These are phyloP conservation scores for Thymelicus sylvestris DNA, from an alignment of 2,888 invertebrate genomes.

Conservation along the genomic window DNA sequence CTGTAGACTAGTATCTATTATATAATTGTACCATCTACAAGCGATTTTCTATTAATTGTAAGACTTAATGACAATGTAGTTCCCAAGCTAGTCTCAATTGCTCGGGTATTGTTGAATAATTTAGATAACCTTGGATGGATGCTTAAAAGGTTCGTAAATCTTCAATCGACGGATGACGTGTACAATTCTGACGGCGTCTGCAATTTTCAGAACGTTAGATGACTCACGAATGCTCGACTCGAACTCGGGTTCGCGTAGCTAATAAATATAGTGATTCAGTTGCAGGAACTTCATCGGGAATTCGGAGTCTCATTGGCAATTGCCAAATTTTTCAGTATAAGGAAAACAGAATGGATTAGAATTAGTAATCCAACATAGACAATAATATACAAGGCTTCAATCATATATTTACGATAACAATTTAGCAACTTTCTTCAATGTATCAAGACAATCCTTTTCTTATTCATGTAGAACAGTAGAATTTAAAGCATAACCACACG, in stretches of 20 bases:
- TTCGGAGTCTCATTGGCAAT: neutral
- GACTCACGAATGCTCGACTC: neutral
- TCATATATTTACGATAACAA: no score
- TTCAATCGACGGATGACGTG: conserved; percentile 25
- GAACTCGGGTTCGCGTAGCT: neutral
- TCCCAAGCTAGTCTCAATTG: conserved; percentile 3
- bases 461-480: no score
- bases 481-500: no score
- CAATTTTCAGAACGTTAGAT: conserved; percentile 10
- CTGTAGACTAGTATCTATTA: no score
- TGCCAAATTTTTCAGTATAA: neutral
- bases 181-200: neutral
- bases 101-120: neutral
- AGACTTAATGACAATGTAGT: neutral
- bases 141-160: neutral
- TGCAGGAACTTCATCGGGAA: neutral
- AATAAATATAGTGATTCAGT: conserved; percentile 1
- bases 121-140: conserved; percentile 17
- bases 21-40: no score
- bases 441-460: no score
- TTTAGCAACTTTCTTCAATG: no score
- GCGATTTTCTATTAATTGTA: no score
- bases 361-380: no score
- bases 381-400: no score
- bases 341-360: neutral